Percentiles rank a stretch among this genome's conserved stretches.
These are phyloP conservation scores for Taurulus bubalis DNA, from an alignment of 2,113 vertebrate genomes.

Conservation along the genomic window DNA sequence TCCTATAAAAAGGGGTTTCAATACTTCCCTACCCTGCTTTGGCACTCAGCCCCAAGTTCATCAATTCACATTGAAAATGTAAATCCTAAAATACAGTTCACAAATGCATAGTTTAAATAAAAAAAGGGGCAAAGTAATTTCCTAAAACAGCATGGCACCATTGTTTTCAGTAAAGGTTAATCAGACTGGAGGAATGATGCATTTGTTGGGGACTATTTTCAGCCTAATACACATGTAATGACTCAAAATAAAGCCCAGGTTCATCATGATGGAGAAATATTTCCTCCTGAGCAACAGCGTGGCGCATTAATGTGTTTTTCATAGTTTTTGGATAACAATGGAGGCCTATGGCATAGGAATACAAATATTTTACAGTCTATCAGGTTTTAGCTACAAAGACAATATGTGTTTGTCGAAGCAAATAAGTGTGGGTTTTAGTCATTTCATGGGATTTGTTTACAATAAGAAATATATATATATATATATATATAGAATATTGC, in stretches of 20 bases:
- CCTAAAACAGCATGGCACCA: not conserved
- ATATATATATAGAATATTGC: not conserved
- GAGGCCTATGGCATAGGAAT: not conserved
- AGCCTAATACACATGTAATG: not conserved
- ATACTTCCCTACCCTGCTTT: not conserved
- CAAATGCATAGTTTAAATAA: not conserved
- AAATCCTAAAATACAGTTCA: not conserved
- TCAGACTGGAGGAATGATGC: not conserved
- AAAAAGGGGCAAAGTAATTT: not conserved
- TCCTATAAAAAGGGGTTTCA: not conserved
- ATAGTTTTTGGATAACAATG: not conserved
- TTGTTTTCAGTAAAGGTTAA: not conserved
- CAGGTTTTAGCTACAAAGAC: not conserved
- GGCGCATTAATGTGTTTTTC: not conserved
- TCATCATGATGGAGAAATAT: not conserved
- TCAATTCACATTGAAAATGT: not conserved
- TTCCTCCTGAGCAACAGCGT: not conserved
- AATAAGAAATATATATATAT: not conserved
- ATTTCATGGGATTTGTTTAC: not conserved
- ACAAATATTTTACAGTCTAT: not conserved
- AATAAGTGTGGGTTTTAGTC: not conserved
- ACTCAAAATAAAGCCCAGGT: not conserved
- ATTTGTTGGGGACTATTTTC: conserved; percentile 1
- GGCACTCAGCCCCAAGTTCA: not conserved
- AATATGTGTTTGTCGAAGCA: not conserved